Conservation (phyloP, 1,140 invertebrate species). For the Macrobrachium nipponense region DNA sequence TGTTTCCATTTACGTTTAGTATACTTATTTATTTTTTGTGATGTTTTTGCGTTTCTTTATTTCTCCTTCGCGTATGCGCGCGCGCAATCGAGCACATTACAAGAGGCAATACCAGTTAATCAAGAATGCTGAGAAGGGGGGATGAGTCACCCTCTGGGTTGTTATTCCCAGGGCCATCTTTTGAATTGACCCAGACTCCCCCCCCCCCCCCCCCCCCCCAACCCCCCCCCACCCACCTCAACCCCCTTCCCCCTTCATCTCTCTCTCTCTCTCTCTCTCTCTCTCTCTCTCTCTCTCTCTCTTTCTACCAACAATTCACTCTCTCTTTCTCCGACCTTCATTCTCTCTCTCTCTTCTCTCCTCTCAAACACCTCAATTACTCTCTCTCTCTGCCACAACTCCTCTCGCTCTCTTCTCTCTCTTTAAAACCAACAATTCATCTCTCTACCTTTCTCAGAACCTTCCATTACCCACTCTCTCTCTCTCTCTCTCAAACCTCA, state of each 20-base stretch:
- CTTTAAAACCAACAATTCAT: background rate
- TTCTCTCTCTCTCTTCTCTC: background rate
- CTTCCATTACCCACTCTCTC: background rate
- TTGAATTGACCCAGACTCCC: background rate
- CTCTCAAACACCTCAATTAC: background rate
- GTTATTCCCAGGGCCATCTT: background rate
- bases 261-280: background rate
- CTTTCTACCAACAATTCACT: background rate
- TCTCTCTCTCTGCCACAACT: background rate
- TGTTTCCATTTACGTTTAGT: background rate
- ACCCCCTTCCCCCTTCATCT: background rate
- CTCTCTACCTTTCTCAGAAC: too few species aligned
- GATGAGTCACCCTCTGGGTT: background rate
- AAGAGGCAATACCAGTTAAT: too few species aligned
- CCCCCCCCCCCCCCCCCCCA: background rate
- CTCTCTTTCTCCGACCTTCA: background rate
- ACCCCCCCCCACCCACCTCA: background rate
- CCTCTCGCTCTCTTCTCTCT: background rate
- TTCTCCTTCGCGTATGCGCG: too few species aligned
- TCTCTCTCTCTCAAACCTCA: slow-evolving; percentile 8
- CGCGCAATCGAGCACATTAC: too few species aligned
- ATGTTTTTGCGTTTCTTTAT: too few species aligned
- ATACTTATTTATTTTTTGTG: background rate
- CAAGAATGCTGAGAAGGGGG: background rate
- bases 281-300: background rate